Conservation (phyloP, 2,113 vertebrate genomes). For the Gymnarchus niloticus region DNA sequence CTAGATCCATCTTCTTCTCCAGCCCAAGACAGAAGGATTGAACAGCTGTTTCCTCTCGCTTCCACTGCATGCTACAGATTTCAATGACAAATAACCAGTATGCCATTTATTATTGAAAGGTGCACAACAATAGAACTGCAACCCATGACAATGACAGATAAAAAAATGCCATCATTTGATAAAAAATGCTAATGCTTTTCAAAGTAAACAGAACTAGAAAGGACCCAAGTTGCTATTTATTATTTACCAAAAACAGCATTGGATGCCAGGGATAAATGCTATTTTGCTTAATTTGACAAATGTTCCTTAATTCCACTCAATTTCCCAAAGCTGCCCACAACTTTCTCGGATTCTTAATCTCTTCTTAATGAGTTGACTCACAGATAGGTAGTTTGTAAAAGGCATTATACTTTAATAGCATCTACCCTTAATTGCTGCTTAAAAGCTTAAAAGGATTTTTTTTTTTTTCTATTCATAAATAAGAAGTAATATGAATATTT, state of each 20-base stretch:
- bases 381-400: slow-evolving; percentile 41
- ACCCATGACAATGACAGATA: slow-evolving; percentile 24
- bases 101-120: slow-evolving; percentile 28
- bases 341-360: slow-evolving; percentile 30
- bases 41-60: slow-evolving; percentile 42
- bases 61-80: slow-evolving; percentile 17
- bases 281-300: slow-evolving; percentile 69
- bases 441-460: slow-evolving; percentile 21
- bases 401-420: slow-evolving; percentile 35
- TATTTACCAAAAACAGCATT: slow-evolving; percentile 41
- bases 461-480: background rate
- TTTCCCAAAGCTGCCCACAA: slow-evolving; percentile 45
- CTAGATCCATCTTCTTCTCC: slow-evolving; percentile 24
- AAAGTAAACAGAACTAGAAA: background rate
- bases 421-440: slow-evolving; percentile 46
- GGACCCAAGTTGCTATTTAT: background rate
- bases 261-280: slow-evolving; percentile 65
- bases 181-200: background rate
- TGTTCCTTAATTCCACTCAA: slow-evolving; percentile 51
- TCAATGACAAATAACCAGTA: slow-evolving; percentile 6
- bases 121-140: slow-evolving; percentile 35
- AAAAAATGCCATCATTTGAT: background rate
- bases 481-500: background rate
- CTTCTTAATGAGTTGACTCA: slow-evolving; percentile 32
- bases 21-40: slow-evolving; percentile 31